phyloP scores from a whole-genome alignment of 1,140 invertebrate species.

The Drosophila triauraria region DNA sequence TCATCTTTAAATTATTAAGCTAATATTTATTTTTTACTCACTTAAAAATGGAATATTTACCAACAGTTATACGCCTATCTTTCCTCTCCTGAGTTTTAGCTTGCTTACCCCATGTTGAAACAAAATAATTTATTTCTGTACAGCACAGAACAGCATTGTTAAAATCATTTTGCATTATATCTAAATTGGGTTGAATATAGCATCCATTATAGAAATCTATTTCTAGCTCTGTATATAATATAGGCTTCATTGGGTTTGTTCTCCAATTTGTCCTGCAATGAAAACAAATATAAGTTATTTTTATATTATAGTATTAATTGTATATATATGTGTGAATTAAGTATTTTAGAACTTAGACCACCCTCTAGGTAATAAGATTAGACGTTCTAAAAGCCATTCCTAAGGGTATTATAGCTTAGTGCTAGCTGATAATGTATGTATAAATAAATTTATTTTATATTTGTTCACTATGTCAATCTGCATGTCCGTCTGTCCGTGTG shows the following conservation, averaged over 20 bases:
- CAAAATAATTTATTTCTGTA: constrained; percentile 70
- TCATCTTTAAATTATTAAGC: constrained; percentile 64
- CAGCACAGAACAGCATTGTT: constrained; percentile 62
- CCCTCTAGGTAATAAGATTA: no score
- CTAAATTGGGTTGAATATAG: constrained; percentile 60
- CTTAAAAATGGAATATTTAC: constrained; percentile 26
- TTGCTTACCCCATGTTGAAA: constrained; percentile 68
- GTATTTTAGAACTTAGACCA: no score
- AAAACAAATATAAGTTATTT: not conserved
- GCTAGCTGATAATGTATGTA: no score
- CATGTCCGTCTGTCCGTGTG: no score
- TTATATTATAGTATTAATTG: no score
- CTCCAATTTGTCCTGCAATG: constrained; percentile 57
- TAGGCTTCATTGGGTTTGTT: constrained; percentile 54
- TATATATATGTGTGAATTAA: no score
- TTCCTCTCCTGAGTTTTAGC: constrained; percentile 66
- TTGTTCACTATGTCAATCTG: no score
- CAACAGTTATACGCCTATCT: constrained; percentile 50
- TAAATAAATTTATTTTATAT: no score
- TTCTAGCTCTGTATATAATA: constrained; percentile 65
- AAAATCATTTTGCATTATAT: constrained; percentile 69
- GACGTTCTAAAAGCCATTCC: no score
- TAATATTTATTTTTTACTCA: not conserved
- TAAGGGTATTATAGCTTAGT: no score
- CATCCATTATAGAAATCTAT: constrained; percentile 60